Base-by-base conservation (phyloP, 2,113 vertebrate species). In the Regulus satrapa region DNA sequence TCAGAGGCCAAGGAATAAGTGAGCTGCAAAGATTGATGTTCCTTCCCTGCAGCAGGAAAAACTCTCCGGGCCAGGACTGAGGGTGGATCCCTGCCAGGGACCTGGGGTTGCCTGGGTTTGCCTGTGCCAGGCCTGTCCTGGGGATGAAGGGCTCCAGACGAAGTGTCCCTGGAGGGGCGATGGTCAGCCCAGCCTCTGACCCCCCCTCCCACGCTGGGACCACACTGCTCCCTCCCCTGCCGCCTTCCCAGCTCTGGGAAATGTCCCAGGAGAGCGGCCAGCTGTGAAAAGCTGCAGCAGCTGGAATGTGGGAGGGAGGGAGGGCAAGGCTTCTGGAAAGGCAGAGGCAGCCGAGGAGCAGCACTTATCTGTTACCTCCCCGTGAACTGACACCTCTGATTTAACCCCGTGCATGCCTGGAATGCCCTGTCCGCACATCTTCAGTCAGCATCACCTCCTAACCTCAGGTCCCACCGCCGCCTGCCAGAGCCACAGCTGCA, bases 251-350 rank as follows among this genome's bases (percentile, higher is more conserved):
- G 96, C 96, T 95, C 96, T 97, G 97, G 96, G 95, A 97, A 96
- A 94, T 61, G 92, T 97, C 97, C 96, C 97, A 83, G 10, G 90
- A 94, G 96, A 96, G 63, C 19, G 4, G 89, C 96, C 96, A 96
- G 94, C 92, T 97, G 97, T 92, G 96, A 93, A 97, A 96, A 97
- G 97, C 95, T 93, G 92, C 96, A 95, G 96, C 97, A 97, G 97
- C 96, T 96, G 97, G 95, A 97, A 97, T 97, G 97, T 91, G 95
- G 94, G 95, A 96, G 95, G 94, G 95, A 96, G 95, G 92, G 68
- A 89, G 91, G 77, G 93, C 87, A 77, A 74, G 2, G 77, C 91
- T 88, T 55, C 80, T 93, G 91, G 66, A 93, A 73, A 94, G 88
- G 48, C 88, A 69, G 88, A 92, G 88, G 92, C 88, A 75, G 43